phyloP scores from a whole-genome alignment of 2,113 vertebrate species.

The Rhynchopsitta pachyrhyncha region DNA sequence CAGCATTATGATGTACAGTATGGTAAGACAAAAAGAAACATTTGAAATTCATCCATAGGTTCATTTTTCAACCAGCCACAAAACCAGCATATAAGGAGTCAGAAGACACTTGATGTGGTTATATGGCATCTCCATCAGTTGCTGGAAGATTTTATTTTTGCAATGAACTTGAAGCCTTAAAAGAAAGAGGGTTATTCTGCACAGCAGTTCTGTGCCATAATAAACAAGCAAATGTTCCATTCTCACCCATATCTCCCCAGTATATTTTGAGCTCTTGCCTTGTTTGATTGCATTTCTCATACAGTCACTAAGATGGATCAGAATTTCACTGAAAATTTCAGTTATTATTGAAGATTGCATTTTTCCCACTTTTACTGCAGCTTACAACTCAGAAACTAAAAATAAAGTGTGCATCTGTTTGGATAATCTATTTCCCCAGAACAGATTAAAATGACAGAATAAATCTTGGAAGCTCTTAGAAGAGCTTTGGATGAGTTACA shows the following conservation, averaged over 20 bases:
- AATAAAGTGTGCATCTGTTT: constrained; percentile 25
- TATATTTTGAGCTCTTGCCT: constrained; percentile 27
- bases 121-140: constrained; percentile 41
- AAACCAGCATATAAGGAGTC: constrained; percentile 2
- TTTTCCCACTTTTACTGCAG: constrained; percentile 3
- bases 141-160: constrained; percentile 8
- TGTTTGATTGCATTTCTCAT: constrained; percentile 53
- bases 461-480: constrained; percentile 23
- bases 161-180: constrained; percentile 16
- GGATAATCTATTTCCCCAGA: constrained; percentile 15
- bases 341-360: constrained; percentile 38
- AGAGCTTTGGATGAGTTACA: constrained; percentile 40
- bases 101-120: constrained; percentile 38
- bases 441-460: constrained; percentile 56
- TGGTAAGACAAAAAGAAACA: neutral
- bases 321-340: constrained; percentile 58
- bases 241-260: neutral
- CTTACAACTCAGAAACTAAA: constrained; percentile 49
- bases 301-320: constrained; percentile 4
- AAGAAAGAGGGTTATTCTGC: constrained; percentile 49
- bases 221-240: constrained; percentile 21
- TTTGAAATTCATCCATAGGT: neutral
- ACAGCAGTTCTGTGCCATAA: neutral
- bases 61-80: constrained; percentile 47
- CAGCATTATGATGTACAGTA: neutral